phyloP scores from a whole-genome alignment of 2,888 invertebrate genomes.

The Byasa hedistus region DNA sequence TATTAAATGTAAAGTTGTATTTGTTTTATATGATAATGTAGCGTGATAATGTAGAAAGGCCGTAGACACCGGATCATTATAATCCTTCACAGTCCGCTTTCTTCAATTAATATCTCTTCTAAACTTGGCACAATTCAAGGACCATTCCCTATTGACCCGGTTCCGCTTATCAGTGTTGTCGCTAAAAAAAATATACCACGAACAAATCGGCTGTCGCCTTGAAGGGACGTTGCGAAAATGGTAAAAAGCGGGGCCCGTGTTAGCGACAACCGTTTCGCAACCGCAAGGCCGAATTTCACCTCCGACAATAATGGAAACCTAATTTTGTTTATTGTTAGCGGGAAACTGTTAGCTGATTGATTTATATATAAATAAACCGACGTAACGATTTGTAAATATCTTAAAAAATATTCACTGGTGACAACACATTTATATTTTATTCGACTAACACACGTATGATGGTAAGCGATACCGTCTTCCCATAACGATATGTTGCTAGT shows the following conservation, averaged over 20 bases:
- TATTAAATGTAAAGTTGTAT: no score
- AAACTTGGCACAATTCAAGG: conserved; percentile 20
- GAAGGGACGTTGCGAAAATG: conserved; percentile 64
- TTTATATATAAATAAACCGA: conserved; percentile 2
- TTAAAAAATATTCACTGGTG: conserved; percentile 4
- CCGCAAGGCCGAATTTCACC: conserved; percentile 70
- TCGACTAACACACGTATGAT: background rate
- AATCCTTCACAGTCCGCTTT: background rate
- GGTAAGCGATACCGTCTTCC: no score
- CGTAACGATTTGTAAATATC: conserved; percentile 3
- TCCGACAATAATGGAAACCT: conserved; percentile 39
- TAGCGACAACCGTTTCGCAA: conserved; percentile 37
- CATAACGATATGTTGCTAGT: no score
- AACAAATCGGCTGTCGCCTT: conserved; percentile 59
- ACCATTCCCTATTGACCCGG: conserved; percentile 38
- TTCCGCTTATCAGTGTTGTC: conserved; percentile 46
- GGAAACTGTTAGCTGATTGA: conserved; percentile 21
- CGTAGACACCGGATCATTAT: no score
- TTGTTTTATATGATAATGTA: no score
- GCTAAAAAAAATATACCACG: conserved; percentile 40
- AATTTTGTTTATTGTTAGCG: conserved; percentile 37
- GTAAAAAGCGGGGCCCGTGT: conserved; percentile 53
- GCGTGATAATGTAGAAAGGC: no score
- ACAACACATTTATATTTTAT: background rate
- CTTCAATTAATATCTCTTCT: conserved; percentile 9